A percentile compares a stretch with the other conserved stretches of the same genome.
These are phyloP conservation scores for Odontomyia ornata DNA, from an alignment of 2,888 invertebrate genomes.

Conservation along the genomic window DNA sequence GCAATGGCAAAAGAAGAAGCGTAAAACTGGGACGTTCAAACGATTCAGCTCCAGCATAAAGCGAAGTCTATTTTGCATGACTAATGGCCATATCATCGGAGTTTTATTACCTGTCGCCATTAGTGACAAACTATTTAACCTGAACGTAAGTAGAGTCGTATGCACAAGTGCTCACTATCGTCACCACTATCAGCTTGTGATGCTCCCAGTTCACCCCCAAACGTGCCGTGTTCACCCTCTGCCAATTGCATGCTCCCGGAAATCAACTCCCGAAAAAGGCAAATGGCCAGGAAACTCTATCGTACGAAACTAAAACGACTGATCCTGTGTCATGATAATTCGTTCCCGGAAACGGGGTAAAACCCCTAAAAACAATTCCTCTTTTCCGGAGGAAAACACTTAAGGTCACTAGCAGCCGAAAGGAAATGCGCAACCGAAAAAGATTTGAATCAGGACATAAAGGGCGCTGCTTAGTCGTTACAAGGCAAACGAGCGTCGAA, in stretches of 20 bases:
- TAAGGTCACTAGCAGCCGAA: slow-evolving; percentile 45
- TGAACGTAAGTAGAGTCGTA: slow-evolving; percentile 14
- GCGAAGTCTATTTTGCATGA: slow-evolving; percentile 39
- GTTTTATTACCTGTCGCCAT: slow-evolving; percentile 44
- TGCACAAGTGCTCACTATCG: neutral
- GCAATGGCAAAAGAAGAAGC: neutral
- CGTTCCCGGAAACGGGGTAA: slow-evolving; percentile 30
- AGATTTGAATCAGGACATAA: slow-evolving; percentile 36
- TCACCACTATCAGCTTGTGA: too few species aligned
- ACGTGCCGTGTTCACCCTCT: neutral
- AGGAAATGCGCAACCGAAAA: slow-evolving; percentile 40
- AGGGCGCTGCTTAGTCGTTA: neutral
- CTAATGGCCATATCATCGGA: slow-evolving; percentile 37
- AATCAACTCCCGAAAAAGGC: slow-evolving; percentile 19
- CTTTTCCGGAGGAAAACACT: slow-evolving; percentile 43
- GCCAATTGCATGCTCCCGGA: neutral
- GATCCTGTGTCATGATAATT: slow-evolving; percentile 44
- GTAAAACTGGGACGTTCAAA: neutral
- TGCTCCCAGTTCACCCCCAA: neutral
- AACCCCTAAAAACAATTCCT: slow-evolving; percentile 42
- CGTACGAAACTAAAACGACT: slow-evolving; percentile 36
- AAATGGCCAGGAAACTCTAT: slow-evolving; percentile 21
- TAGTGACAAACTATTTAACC: slow-evolving; percentile 42
- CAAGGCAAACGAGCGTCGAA: neutral
- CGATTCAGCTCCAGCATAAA: neutral